Conservation (phyloP, 2,797 vertebrate species). For the Pipistrellus kuhlii region DNA sequence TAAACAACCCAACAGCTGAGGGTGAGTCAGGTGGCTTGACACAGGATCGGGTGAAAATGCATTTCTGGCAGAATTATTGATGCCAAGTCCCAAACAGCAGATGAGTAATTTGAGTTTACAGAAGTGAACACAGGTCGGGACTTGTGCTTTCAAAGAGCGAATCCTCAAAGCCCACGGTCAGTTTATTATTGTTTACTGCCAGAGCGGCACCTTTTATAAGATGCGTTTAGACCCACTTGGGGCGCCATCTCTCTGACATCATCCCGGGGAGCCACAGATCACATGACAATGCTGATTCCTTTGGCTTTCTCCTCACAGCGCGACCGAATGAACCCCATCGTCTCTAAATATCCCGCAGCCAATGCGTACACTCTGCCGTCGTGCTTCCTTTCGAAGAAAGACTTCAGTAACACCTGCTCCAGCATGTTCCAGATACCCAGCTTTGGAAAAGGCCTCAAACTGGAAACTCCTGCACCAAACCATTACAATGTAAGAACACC, state of each 20-base stretch:
- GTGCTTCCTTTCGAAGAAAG: slow-evolving; percentile 84
- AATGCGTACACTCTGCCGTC: slow-evolving; percentile 88
- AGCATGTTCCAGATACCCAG: slow-evolving; percentile 90
- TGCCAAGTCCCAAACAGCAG: slow-evolving; percentile 57
- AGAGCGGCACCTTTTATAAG: not conserved
- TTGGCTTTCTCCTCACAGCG: slow-evolving; percentile 79
- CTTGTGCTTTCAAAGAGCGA: slow-evolving; percentile 44
- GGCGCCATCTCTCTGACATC: not conserved
- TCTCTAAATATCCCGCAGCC: slow-evolving; percentile 86
- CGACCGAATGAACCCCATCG: slow-evolving; percentile 62
- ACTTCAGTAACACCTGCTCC: slow-evolving; percentile 89
- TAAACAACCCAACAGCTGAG: slow-evolving; percentile 51
- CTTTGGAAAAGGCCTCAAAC: slow-evolving; percentile 80
- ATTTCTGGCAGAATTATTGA: slow-evolving; percentile 62
- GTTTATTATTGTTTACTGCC: not conserved
- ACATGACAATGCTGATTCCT: not conserved
- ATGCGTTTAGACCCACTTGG: not conserved
- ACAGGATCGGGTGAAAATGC: slow-evolving; percentile 44
- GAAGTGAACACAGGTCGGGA: slow-evolving; percentile 49
- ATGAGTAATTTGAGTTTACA: slow-evolving; percentile 69
- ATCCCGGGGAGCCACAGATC: not conserved
- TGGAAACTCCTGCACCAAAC: slow-evolving; percentile 89
- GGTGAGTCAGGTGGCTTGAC: slow-evolving; percentile 52
- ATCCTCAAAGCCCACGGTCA: slow-evolving; percentile 29
- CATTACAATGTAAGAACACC: slow-evolving; percentile 87